phyloP scores from a whole-genome alignment of 2,888 invertebrate species.

The Diarsia dahlii region DNA sequence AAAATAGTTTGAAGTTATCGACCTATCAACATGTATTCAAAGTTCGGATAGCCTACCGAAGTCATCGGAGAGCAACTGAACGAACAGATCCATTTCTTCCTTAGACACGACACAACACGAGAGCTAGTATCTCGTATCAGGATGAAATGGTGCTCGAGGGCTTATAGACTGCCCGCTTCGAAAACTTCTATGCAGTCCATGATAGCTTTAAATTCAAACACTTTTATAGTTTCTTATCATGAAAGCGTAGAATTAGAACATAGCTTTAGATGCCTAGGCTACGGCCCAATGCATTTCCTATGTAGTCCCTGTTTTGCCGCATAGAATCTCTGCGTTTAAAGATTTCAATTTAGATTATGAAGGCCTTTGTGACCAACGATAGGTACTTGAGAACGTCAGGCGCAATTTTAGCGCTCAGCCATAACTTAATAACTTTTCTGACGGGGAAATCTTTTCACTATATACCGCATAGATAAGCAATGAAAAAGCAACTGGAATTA shows the following conservation, averaged over 20 bases:
- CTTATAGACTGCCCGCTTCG: not conserved
- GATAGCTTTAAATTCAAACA: not conserved
- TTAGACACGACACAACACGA: not conserved
- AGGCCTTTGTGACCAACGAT: slow-evolving; percentile 18
- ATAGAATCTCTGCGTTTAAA: slow-evolving; percentile 9
- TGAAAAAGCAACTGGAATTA: not conserved
- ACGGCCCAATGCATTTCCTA: not conserved
- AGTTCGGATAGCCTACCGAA: not conserved
- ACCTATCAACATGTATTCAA: not conserved
- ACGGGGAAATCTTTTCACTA: not conserved
- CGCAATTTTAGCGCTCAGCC: slow-evolving; percentile 2
- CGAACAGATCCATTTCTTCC: not conserved
- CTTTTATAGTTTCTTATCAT: not conserved
- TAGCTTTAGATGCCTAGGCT: not conserved
- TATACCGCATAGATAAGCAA: not conserved
- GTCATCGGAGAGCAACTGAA: not conserved
- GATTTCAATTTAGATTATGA: slow-evolving; percentile 40
- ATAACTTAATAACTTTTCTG: not conserved
- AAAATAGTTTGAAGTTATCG: not conserved
- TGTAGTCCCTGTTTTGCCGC: not conserved
- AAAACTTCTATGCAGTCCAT: too few relatives aligned
- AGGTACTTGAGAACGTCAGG: slow-evolving; percentile 13
- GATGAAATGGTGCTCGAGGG: not conserved
- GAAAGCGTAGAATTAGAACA: not conserved
- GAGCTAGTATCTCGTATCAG: not conserved